Evolutionary conservation across 2,888 invertebrate species (phyloP), one percentile per base, ranked within the genome.

Genomic region (Papilio elwesi): DNA sequence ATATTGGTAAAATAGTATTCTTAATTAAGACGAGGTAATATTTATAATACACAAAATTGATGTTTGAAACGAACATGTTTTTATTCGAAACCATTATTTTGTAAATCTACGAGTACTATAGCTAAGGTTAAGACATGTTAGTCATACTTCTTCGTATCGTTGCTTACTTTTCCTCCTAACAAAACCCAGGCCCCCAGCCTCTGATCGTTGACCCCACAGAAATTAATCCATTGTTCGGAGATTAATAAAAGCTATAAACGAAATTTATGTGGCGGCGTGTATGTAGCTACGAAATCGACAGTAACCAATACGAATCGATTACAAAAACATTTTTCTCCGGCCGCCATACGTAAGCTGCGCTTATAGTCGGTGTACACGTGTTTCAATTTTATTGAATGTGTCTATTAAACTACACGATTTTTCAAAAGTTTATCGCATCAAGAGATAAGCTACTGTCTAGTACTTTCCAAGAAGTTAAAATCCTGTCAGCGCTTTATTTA

Each of bases 241-340:
- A 76, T 74, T 71, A 73, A 73, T 71, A 70, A 69, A 67, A 64
- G 71, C 76, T 68, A 76, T 76, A 78, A 76, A 77, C 75, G 71
- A 76, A 77, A 79, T 79, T 77, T 75, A 70, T 75, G 63, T 36
- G 16, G 52, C 51, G 73, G 71, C 74, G 64, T 70, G 74, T 75
- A 67, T 70, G 74, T 74, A 76, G 74, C 74, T 74, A 74, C 71
- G 74, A 77, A 82, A 82, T 81, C 79, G 76, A 80, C 85, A 81
- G 86, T 86, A 83, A 85, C 84, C 85, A 82, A 82, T 78, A 77
- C 82, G 76, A 87, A 86, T 87, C 82, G 86, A 86, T 86, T 83
- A 78, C 69, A 76, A 74, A 79, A 79, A 81, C 77, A 78, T 78
- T 80, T 77, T 74, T 77, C 75, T 79, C 70, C 76, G 79, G 72